These are phyloP conservation scores for Callaeas wilsoni DNA, from an alignment of 2,113 vertebrate species.

Conservation along the genomic window DNA sequence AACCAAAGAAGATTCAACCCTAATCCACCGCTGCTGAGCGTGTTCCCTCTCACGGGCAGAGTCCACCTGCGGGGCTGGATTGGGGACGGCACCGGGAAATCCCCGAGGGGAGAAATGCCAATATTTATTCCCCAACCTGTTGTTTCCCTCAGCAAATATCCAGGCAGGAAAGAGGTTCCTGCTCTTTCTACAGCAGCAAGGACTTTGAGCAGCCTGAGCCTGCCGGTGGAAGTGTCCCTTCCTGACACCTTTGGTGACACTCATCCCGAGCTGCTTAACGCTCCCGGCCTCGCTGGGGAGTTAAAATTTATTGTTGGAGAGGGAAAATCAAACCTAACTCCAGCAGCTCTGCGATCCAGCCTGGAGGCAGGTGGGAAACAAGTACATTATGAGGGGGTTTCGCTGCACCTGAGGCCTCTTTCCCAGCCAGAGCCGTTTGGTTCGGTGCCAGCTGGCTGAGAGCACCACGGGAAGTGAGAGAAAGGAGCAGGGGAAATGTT, in stretches of 20 bases:
- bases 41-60: neutral
- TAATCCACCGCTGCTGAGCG: neutral
- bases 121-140: neutral
- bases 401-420: neutral
- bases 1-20: neutral
- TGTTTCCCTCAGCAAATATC: neutral
- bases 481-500: neutral
- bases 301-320: neutral
- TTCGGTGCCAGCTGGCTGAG: accelerated
- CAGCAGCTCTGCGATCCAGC: neutral
- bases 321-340: neutral
- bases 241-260: accelerated
- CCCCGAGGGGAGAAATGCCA: neutral
- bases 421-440: neutral
- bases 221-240: neutral
- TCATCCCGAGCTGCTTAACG: neutral
- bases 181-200: neutral
- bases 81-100: neutral
- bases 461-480: neutral
- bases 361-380: neutral
- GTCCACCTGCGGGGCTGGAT: neutral
- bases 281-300: neutral
- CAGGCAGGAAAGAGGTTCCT: neutral
- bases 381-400: neutral
- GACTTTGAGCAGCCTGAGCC: neutral